A percentile compares a stretch with the other conserved stretches of the same genome.
These are phyloP conservation scores for Cheilosia variabilis DNA, from an alignment of 2,888 invertebrate species.

Conservation along the genomic window DNA sequence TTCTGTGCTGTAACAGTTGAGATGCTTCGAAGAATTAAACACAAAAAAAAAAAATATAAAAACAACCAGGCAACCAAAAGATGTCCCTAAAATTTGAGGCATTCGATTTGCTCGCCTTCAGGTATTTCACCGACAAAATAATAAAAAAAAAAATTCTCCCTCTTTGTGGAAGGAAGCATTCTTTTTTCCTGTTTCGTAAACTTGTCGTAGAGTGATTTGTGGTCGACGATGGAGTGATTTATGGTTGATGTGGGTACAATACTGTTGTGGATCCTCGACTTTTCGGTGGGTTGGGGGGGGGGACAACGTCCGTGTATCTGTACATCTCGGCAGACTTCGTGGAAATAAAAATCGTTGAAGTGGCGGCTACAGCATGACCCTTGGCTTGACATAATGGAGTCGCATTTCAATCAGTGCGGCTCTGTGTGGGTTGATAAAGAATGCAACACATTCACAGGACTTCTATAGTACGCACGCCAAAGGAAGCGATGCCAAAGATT, in stretches of 20 bases:
- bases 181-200: conserved; percentile 53
- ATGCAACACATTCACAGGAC: conserved; percentile 5
- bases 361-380: conserved; percentile 44
- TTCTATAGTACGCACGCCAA: background rate
- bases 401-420: conserved; percentile 59
- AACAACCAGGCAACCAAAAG: conserved; percentile 13
- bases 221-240: conserved; percentile 76
- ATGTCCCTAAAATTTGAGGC: conserved; percentile 75
- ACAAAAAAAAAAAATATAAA: background rate
- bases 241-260: conserved; percentile 74
- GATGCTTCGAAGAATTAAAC: conserved; percentile 33
- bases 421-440: background rate
- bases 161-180: conserved; percentile 27
- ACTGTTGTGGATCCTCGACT: conserved; percentile 49
- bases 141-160: conserved; percentile 15
- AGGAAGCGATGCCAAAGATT: conserved; percentile 30
- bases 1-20: conserved; percentile 36
- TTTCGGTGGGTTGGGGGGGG: background rate
- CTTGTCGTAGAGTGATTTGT: conserved; percentile 77
- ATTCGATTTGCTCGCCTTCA: conserved; percentile 77
- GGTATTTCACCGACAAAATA: conserved; percentile 74
- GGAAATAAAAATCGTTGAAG: conserved; percentile 56
- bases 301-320: conserved; percentile 9
- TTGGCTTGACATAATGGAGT: conserved; percentile 65
- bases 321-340: conserved; percentile 53